phyloP scores from a whole-genome alignment of 2,888 invertebrate genomes.

The Zele albiditarsus region DNA sequence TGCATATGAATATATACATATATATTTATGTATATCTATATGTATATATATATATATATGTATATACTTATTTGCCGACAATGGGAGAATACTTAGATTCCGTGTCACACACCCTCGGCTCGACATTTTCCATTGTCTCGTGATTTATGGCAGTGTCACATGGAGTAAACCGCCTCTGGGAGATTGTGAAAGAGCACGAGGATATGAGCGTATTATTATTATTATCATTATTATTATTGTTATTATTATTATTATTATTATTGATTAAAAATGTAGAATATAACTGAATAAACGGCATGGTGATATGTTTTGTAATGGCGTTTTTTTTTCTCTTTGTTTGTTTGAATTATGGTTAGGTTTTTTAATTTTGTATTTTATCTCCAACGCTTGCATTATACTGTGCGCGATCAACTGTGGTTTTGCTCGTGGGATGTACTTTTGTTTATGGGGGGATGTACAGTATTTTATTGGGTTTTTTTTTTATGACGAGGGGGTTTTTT shows the following conservation, averaged over 20 bases:
- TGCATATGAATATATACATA: constrained; percentile 33
- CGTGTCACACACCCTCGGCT: constrained; percentile 53
- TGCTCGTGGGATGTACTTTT: too few species aligned
- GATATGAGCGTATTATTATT: constrained; percentile 46
- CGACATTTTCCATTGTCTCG: constrained; percentile 65
- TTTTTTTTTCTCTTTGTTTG: too few species aligned
- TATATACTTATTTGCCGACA: constrained; percentile 28
- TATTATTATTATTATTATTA: background rate
- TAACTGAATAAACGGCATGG: too few species aligned
- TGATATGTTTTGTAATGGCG: too few species aligned
- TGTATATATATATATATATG: background rate
- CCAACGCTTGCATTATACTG: too few species aligned
- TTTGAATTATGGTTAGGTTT: too few species aligned
- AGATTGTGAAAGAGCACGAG: constrained; percentile 25
- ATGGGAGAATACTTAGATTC: constrained; percentile 61
- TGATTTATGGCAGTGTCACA: constrained; percentile 62
- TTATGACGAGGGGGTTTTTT: too few species aligned
- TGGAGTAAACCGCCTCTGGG: background rate
- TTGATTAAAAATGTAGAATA: too few species aligned
- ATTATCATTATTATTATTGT: constrained; percentile 33
- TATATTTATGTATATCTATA: background rate
- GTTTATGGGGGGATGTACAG: too few species aligned
- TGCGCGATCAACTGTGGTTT: too few species aligned
- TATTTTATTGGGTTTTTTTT: too few species aligned
- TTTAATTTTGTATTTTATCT: too few species aligned